phyloP scores from a whole-genome alignment of 1,140 invertebrate genomes.

The Pachypeltis micranthus region DNA sequence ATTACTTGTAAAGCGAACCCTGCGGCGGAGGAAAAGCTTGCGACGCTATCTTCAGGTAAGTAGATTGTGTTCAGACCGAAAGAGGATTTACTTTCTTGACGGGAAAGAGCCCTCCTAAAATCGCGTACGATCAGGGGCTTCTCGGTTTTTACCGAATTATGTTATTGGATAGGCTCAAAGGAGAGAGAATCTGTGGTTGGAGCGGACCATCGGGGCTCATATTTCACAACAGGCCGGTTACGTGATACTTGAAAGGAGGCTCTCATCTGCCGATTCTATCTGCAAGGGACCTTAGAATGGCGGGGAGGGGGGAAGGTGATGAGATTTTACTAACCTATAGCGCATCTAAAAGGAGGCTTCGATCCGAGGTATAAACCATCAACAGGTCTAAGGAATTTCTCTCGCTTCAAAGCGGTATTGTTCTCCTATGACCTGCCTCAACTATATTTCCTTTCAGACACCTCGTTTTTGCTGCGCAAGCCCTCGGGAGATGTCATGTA shows the following conservation, averaged over 20 bases:
- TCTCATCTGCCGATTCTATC: background rate
- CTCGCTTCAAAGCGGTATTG: too few species aligned
- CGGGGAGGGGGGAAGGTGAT: background rate
- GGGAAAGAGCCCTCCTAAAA: background rate
- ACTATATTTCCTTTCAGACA: too few species aligned
- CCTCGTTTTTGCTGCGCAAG: too few species aligned
- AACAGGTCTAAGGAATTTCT: background rate
- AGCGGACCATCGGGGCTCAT: background rate
- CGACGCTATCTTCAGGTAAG: background rate
- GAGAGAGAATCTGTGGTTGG: too few species aligned
- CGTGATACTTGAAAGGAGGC: conserved; percentile 2
- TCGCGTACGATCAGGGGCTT: background rate
- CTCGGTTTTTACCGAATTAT: conserved; percentile 8
- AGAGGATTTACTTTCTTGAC: background rate
- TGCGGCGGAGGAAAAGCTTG: background rate
- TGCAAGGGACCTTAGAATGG: background rate
- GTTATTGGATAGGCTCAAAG: background rate
- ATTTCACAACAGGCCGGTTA: conserved; percentile 7
- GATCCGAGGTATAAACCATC: background rate
- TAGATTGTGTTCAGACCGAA: background rate
- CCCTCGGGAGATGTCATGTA: too few species aligned
- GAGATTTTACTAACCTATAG: background rate
- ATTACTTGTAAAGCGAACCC: background rate
- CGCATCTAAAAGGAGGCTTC: background rate
- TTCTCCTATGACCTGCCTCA: too few species aligned